phyloP scores from a whole-genome alignment of 2,888 invertebrate species.

The Epinotia bilunana region DNA sequence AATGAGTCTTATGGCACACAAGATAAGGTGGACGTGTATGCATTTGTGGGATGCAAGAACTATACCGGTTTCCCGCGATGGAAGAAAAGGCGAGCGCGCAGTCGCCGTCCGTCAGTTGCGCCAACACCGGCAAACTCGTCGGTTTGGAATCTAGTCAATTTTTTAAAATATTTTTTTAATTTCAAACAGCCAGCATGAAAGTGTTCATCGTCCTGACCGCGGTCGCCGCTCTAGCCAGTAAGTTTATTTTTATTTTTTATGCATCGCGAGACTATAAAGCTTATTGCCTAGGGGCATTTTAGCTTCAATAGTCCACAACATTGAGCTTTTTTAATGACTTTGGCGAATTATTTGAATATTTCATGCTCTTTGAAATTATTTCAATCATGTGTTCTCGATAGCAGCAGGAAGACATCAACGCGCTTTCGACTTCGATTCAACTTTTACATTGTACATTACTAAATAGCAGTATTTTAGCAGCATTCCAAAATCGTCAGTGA shows the following conservation, averaged over 20 bases:
- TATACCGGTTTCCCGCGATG: slow-evolving; percentile 76
- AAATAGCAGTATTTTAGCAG: background rate
- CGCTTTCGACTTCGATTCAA: slow-evolving; percentile 25
- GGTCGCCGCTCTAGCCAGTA: slow-evolving; percentile 78
- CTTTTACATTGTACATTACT: background rate
- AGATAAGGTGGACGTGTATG: slow-evolving; percentile 74
- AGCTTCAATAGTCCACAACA: slow-evolving; percentile 25
- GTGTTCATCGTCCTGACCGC: slow-evolving; percentile 81
- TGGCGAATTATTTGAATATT: slow-evolving; percentile 40
- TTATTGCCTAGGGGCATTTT: slow-evolving; percentile 18
- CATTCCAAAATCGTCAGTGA: background rate
- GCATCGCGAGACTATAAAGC: slow-evolving; percentile 39
- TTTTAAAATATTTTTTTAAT: slow-evolving; percentile 63
- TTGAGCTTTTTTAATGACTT: slow-evolving; percentile 34
- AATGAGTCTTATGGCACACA: slow-evolving; percentile 68
- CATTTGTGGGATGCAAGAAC: slow-evolving; percentile 67
- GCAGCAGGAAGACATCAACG: slow-evolving; percentile 63
- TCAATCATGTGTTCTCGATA: background rate
- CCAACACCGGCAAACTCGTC: slow-evolving; percentile 76
- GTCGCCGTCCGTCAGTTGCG: slow-evolving; percentile 73
- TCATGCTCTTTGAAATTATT: slow-evolving; percentile 4
- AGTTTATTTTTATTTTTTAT: slow-evolving; percentile 56
- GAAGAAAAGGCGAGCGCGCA: slow-evolving; percentile 82
- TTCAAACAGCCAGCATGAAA: slow-evolving; percentile 79
- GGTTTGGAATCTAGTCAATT: slow-evolving; percentile 82